Evolutionary conservation across 2,113 vertebrate genomes (phyloP), one percentile per base, ranked within the genome.

Genomic region (Tetraodon nigroviridis): DNA sequence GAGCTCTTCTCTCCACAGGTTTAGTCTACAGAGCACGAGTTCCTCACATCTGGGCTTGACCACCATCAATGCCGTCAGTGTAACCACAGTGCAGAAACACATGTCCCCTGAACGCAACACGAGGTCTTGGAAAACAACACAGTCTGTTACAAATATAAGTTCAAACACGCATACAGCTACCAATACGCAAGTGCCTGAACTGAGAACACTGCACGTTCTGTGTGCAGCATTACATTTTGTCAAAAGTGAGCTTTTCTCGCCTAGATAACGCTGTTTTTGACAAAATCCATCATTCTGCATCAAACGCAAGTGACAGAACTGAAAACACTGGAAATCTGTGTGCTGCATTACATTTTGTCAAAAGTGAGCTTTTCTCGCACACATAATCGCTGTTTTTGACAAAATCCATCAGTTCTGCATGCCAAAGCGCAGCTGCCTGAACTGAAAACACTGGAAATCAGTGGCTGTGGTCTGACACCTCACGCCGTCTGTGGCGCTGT

Each of bases 31-130:
- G 27, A 76, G 50, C 22, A 76, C 78, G 57, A 73, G 63, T 55
- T 55, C 62, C 61, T 75, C 76, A 82, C 85, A 88, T 86, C 86
- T 87, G 87, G 77, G 61, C 58, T 57, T 73, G 73, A 84, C 80
- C 78, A 72, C 78, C 69, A 61, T 76, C 69, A 64, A 41, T 14
- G 54, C 45, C 75, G 63, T 62, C 20, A 49, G 20, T 63, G 67
- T 41, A 17, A 59, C 62, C 71, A 68, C 51, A 41, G 19, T 19
- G 32, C 45, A 16, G 32, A 51, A 21, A 44, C 62, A 75, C 17
- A 13, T 27, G 48, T 45, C 20, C 55, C 15, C 54, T 59, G 32
- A 50, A 48, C 46, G 61, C 48, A 22, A 45, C 47, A 32, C 17
- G 21, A 50, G 22, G 27, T 51, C 52, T 54, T 44, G 37, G 46